Base-by-base conservation (phyloP, 2,888 invertebrate genomes). In the Pollenia amentaria region DNA sequence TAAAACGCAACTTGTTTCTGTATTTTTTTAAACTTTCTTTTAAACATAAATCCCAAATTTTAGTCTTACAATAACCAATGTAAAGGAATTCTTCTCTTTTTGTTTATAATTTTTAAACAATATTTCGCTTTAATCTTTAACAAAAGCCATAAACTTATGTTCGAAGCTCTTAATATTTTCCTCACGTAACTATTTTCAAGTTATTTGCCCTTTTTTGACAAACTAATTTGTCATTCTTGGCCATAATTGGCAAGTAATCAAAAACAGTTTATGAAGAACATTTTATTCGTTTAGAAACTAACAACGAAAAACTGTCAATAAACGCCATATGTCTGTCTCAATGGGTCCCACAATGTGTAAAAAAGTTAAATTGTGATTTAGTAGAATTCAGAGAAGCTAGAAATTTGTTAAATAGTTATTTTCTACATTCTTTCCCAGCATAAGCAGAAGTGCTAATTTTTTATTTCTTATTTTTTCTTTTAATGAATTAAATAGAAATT, bases 171-270 rank as follows among this genome's bases (percentile, higher is more conserved):
- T 53, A 38, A 67, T 38, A 80, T 80, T 84, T 73, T 70, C 55
- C 55, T 80, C 87, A 87, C 87, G 87, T 77, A 48, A 73, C 72
- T 73, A 67, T 73, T 42, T 76, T 83, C 53, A 65, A 80, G 72
- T 75, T 79, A 79, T 84, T 84, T 84, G 76, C 76, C 82, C 82
- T 80, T 76, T 77, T 77, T 64, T 53, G 75, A 83, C 53, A 79
- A 80, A 76, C 80, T 81, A 87, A 87, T 87, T 84, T 87, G 77
- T 81, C 75, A 87, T 87, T 87, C 87, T 77, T 81, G 84, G 60
- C 87, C 80, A 87, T 84, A 80, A 84, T 84, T 87, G 75, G 87
- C 75, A 80, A 72, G 62, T 67, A 84, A 87, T 84, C 87, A 87
- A 77, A 87, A 87, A 77, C 77, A 84, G 87, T 87, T 80, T 84